These are phyloP conservation scores for Euzophera pinguis DNA, from an alignment of 2,888 invertebrate species.

Conservation along the genomic window DNA sequence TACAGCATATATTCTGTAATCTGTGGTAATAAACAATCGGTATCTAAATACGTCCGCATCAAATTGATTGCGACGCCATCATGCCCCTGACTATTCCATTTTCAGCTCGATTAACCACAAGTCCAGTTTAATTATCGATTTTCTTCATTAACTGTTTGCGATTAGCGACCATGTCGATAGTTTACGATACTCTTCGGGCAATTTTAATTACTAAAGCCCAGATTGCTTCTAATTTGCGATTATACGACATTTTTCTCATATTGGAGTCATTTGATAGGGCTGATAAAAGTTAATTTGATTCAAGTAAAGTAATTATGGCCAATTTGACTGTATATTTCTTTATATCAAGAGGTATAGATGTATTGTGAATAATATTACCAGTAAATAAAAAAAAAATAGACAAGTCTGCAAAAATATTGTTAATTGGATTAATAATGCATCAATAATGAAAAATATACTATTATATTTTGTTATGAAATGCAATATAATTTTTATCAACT, in stretches of 20 bases:
- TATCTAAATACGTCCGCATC: conserved; percentile 9
- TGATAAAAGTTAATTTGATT: conserved; percentile 27
- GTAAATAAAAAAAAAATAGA: neutral
- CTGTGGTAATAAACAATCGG: neutral
- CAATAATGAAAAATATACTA: too few species aligned
- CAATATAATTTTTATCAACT: too few species aligned
- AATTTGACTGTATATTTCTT: neutral
- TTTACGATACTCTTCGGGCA: conserved; percentile 57
- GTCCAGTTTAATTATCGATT: conserved; percentile 70
- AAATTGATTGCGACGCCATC: conserved; percentile 14
- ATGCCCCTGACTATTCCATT: conserved; percentile 50
- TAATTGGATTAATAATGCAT: too few species aligned
- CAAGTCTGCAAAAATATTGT: too few species aligned
- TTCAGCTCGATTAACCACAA: conserved; percentile 71
- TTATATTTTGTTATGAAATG: too few species aligned
- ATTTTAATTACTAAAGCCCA: conserved; percentile 59
- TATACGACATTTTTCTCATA: conserved; percentile 52
- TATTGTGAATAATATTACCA: neutral
- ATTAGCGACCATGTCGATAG: conserved; percentile 72
- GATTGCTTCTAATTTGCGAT: conserved; percentile 57
- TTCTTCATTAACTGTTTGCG: conserved; percentile 73
- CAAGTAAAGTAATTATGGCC: neutral
- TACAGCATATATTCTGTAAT: too few species aligned
- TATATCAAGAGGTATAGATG: neutral
- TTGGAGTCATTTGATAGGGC: conserved; percentile 29